phyloP scores from a whole-genome alignment of 2,797 vertebrate species.

The Manis javanica region DNA sequence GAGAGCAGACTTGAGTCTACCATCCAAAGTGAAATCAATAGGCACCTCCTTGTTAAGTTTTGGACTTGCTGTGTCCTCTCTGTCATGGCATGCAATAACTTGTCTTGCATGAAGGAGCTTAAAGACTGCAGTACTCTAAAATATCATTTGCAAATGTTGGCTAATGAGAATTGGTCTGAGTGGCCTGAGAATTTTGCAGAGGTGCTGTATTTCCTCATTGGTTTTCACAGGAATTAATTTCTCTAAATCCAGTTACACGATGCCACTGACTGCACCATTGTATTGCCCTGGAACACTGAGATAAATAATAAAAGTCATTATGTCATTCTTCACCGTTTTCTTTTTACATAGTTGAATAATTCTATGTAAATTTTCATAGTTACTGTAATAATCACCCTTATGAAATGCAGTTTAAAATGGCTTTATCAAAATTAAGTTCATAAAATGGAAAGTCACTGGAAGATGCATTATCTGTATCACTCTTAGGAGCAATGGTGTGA shows the following conservation, averaged over 20 bases:
- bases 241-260: neutral
- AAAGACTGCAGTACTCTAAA: neutral
- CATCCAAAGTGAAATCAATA: neutral
- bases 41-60: conserved; percentile 48
- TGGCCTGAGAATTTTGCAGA: conserved; percentile 78
- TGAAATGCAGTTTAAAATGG: neutral
- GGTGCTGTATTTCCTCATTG: conserved; percentile 67
- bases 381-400: neutral
- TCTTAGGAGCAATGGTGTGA: neutral
- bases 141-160: conserved; percentile 54
- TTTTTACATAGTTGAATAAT: neutral
- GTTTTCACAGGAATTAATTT: conserved; percentile 40
- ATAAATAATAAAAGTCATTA: neutral
- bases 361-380: neutral
- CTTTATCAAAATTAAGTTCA: neutral
- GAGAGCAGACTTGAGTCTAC: neutral
- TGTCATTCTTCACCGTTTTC: neutral
- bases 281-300: neutral
- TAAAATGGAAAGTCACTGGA: neutral
- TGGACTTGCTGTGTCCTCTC: conserved; percentile 76
- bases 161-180: conserved; percentile 56
- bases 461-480: neutral
- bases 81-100: conserved; percentile 75
- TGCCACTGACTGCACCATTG: neutral
- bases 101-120: conserved; percentile 6